Conservation (phyloP, 2,113 vertebrate species). For the Acanthochromis polyacanthus region DNA sequence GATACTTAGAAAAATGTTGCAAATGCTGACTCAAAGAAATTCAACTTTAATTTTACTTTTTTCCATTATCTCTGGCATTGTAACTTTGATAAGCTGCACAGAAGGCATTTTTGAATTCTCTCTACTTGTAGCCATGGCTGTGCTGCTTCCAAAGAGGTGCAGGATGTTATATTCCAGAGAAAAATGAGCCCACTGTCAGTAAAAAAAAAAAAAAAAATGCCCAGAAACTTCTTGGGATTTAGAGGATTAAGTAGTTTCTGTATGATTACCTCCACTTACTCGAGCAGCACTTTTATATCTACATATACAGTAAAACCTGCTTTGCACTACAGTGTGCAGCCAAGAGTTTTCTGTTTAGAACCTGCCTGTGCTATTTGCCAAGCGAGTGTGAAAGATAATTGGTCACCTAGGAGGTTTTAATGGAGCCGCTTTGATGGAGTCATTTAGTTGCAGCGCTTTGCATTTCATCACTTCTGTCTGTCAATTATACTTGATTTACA, state of each 20-base stretch:
- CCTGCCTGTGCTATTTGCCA: slow-evolving; percentile 40
- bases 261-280: neutral
- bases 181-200: no score
- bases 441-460: slow-evolving; percentile 76
- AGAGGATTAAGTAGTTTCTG: neutral
- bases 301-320: neutral
- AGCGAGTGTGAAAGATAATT: slow-evolving; percentile 75
- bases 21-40: no score
- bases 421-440: slow-evolving; percentile 76
- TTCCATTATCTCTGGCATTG: no score
- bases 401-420: slow-evolving; percentile 76
- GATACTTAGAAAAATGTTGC: no score
- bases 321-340: neutral
- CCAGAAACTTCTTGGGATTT: no score
- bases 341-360: slow-evolving; percentile 42
- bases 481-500: slow-evolving; percentile 83
- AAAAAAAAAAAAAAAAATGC: no score
- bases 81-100: no score
- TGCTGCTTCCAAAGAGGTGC: no score
- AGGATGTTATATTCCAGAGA: no score
- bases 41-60: no score
- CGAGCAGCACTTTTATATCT: neutral
- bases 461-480: slow-evolving; percentile 81
- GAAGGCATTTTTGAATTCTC: no score
- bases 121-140: no score